These are phyloP conservation scores for Heliconius himera DNA, from an alignment of 1,140 invertebrate species.

Conservation along the genomic window DNA sequence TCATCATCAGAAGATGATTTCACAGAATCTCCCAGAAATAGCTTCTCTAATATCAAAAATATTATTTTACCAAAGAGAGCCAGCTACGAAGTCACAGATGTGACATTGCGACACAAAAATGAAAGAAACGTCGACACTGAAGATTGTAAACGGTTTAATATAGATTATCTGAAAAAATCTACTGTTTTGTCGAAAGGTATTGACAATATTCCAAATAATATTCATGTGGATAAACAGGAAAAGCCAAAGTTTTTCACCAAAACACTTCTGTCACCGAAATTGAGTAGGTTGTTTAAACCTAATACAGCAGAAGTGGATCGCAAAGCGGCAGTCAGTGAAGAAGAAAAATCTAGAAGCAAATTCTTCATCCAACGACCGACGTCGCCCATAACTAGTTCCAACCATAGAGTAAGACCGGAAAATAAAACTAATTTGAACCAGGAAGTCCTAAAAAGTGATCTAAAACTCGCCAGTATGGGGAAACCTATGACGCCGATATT, in stretches of 20 bases:
- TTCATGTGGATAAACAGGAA: conserved; percentile 52
- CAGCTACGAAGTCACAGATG: conserved; percentile 63
- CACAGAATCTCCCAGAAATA: conserved; percentile 43
- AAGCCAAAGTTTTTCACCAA: conserved; percentile 69
- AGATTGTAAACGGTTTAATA: conserved; percentile 55
- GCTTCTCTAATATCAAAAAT: conserved; percentile 57
- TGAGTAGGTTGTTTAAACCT: conserved; percentile 70
- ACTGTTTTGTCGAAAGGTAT: conserved; percentile 49
- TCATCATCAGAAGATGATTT: conserved; percentile 66
- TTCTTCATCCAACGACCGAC: conserved; percentile 69
- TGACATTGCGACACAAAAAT: conserved; percentile 46
- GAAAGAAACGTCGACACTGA: conserved; percentile 48
- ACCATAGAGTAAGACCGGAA: conserved; percentile 60
- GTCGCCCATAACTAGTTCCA: conserved; percentile 47
- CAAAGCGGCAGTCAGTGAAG: conserved; percentile 50
- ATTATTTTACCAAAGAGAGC: conserved; percentile 56
- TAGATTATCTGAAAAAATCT: conserved; percentile 53
- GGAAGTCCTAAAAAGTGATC: conserved; percentile 61
- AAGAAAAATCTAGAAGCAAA: conserved; percentile 66
- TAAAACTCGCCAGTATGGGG: conserved; percentile 68
- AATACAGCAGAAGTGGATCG: conserved; percentile 55
- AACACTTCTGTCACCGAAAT: conserved; percentile 73
- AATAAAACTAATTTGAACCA: conserved; percentile 41
- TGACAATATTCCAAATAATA: conserved; percentile 54
- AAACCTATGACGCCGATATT: conserved; percentile 79